Evolutionary conservation across 2,888 invertebrate genomes (phyloP).

Genomic region (Cyclophora albipunctata): DNA sequence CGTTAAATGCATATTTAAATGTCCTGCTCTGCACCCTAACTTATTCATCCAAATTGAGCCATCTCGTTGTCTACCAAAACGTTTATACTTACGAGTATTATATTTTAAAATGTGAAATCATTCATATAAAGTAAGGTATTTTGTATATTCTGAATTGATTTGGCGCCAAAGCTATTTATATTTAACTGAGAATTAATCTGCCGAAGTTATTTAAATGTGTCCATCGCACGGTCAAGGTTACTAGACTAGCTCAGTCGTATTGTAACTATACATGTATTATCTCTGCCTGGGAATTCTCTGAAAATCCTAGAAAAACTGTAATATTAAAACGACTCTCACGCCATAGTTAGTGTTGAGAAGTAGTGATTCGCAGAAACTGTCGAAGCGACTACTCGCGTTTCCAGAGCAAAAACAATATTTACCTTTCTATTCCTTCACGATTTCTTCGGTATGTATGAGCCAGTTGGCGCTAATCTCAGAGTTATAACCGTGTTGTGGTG

Average conservation of each 20-base stretch:
- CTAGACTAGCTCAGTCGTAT: constrained; percentile 26
- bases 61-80: too few relatives aligned
- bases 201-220: constrained; percentile 18
- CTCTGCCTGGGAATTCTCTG: constrained; percentile 33
- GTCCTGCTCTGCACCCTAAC: constrained; percentile 16
- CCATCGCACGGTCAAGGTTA: constrained; percentile 34
- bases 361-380: constrained; percentile 35
- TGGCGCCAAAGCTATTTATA: constrained; percentile 10
- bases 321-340: constrained; percentile 37
- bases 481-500: constrained; percentile 9
- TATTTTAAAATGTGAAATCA: too few relatives aligned
- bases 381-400: constrained; percentile 32
- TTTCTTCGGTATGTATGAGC: constrained; percentile 14
- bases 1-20: too few relatives aligned
- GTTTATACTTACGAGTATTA: too few relatives aligned
- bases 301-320: constrained; percentile 63
- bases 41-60: too few relatives aligned
- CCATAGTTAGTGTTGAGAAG: constrained; percentile 8
- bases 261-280: constrained; percentile 10
- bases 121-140: too few relatives aligned
- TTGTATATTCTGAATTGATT: constrained; percentile 1
- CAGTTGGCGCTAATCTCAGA: constrained; percentile 5
- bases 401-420: constrained; percentile 24
- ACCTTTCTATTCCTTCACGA: constrained; percentile 22
- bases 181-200: constrained; percentile 3